These are phyloP conservation scores for Dryas iulia DNA, from an alignment of 1,140 invertebrate genomes.

Conservation along the genomic window DNA sequence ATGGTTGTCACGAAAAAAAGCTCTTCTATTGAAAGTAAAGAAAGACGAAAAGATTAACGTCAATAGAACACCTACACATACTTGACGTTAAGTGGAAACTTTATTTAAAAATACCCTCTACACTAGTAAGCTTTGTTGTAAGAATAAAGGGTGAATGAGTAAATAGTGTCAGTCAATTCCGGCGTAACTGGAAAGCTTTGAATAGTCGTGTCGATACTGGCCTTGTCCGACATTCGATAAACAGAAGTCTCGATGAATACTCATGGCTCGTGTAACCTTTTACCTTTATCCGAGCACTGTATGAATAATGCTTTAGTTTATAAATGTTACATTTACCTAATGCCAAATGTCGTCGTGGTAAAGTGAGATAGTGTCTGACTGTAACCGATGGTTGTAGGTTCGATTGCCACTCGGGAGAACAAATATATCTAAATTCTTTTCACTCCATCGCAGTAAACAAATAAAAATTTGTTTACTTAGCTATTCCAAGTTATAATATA, in stretches of 20 bases:
- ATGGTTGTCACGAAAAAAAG: too few relatives aligned
- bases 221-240: slow-evolving; percentile 59
- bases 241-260: slow-evolving; percentile 24
- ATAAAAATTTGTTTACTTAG: too few relatives aligned
- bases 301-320: slow-evolving; percentile 2
- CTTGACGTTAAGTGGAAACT: slow-evolving; percentile 10
- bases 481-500: too few relatives aligned
- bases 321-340: neutral
- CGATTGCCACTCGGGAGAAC: too few relatives aligned
- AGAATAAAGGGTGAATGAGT: slow-evolving; percentile 24
- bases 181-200: slow-evolving; percentile 20
- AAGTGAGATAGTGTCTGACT: too few relatives aligned
- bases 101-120: slow-evolving; percentile 17
- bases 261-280: slow-evolving; percentile 56
- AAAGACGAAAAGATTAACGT: neutral
- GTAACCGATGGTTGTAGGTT: too few relatives aligned
- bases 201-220: slow-evolving; percentile 34
- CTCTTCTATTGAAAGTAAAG: too few relatives aligned
- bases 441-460: too few relatives aligned
- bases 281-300: slow-evolving; percentile 39
- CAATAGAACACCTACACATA: neutral
- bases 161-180: slow-evolving; percentile 52
- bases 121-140: slow-evolving; percentile 22
- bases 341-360: too few relatives aligned
- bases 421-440: too few relatives aligned